phyloP scores from a whole-genome alignment of 2,113 vertebrate genomes.

The Apodemus speciosus region DNA sequence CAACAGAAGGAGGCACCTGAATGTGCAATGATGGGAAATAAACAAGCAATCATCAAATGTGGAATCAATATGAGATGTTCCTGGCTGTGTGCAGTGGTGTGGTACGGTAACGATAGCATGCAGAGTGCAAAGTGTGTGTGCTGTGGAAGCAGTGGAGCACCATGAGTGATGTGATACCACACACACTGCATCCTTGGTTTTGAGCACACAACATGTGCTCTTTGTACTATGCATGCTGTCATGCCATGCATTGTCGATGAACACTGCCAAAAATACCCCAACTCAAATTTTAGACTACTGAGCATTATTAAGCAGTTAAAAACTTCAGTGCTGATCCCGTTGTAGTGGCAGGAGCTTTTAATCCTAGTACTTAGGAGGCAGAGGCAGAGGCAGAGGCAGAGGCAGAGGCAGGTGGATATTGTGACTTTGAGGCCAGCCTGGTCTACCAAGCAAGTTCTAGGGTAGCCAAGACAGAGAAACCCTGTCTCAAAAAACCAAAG shows the following conservation, averaged over 20 bases:
- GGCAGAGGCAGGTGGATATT: not conserved
- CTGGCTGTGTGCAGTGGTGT: not conserved
- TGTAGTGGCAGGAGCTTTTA: not conserved
- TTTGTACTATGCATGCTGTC: no score
- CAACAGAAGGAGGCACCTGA: not conserved
- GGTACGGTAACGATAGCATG: not conserved
- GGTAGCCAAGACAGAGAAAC: not conserved
- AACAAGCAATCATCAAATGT: not conserved
- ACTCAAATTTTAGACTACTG: not conserved
- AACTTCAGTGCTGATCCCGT: not conserved
- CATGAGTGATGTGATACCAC: not conserved
- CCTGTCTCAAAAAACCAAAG: not conserved
- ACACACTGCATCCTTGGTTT: not conserved
- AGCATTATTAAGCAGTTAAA: not conserved
- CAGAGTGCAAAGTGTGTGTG: not conserved
- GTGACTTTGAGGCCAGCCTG: not conserved
- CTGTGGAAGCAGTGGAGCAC: not conserved
- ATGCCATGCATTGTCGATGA: rapidly evolving
- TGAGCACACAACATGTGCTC: not conserved
- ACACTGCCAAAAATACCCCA: not conserved
- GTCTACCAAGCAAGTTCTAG: not conserved
- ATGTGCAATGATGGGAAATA: not conserved
- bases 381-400: not conserved
- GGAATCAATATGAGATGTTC: not conserved
- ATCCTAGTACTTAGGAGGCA: no score